These are phyloP conservation scores for Metalampra italica DNA, from an alignment of 2,888 invertebrate species.

Conservation along the genomic window DNA sequence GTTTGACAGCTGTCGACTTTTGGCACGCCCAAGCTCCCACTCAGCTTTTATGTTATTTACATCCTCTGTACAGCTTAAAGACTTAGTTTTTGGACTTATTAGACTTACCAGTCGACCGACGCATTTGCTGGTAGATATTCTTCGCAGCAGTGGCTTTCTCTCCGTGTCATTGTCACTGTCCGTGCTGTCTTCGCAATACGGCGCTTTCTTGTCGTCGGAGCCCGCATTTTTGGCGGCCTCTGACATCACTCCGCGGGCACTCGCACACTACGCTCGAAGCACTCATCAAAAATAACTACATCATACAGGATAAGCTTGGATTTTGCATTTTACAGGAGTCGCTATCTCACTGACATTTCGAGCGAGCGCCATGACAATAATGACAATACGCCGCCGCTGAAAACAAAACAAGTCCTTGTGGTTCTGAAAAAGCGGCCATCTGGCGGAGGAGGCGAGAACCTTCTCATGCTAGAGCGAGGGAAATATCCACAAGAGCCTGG, in stretches of 20 bases:
- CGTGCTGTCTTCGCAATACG: conserved; percentile 72
- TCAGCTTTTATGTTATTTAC: not conserved
- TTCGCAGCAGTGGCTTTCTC: conserved; percentile 86
- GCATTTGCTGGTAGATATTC: conserved; percentile 90
- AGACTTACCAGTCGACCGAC: conserved; percentile 85
- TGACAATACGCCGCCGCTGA: conserved; percentile 57
- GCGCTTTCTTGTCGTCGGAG: conserved; percentile 48
- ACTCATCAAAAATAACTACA: conserved; percentile 64
- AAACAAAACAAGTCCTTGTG: conserved; percentile 65
- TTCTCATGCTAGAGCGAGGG: not conserved
- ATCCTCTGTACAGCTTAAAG: not conserved
- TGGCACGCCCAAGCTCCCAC: conserved; percentile 51
- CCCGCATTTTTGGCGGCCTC: conserved; percentile 47
- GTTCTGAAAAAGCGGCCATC: conserved; percentile 40
- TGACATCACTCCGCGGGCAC: conserved; percentile 67
- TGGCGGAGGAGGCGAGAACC: conserved; percentile 13
- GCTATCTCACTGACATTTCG: conserved; percentile 69
- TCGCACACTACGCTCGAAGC: conserved; percentile 52
- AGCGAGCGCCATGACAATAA: conserved; percentile 72
- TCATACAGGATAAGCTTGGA: conserved; percentile 65
- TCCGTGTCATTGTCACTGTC: conserved; percentile 92
- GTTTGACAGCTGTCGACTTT: conserved; percentile 35
- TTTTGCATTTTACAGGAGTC: conserved; percentile 51
- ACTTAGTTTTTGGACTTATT: not conserved
- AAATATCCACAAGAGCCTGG: too few species aligned